These are phyloP conservation scores for Andrena hattorfiana DNA, from an alignment of 2,888 invertebrate species.

Conservation along the genomic window DNA sequence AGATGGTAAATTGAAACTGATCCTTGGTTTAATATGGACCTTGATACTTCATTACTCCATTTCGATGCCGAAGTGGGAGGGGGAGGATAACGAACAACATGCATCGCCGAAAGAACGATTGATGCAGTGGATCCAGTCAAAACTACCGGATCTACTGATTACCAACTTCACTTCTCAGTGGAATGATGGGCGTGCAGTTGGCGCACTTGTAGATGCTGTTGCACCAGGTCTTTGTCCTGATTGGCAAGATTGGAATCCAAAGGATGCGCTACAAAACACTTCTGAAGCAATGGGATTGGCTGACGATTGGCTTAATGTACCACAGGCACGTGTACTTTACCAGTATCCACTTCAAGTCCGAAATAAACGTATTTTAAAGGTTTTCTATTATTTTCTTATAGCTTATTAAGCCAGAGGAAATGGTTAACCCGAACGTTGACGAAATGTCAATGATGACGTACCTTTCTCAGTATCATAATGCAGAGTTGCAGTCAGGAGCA, in stretches of 20 bases:
- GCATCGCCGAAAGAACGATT: constrained; percentile 92
- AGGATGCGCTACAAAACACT: constrained; percentile 93
- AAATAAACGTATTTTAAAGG: too few relatives aligned
- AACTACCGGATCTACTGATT: constrained; percentile 93
- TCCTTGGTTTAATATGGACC: constrained; percentile 97
- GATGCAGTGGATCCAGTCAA: constrained; percentile 95
- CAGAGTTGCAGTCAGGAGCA: constrained; percentile 93
- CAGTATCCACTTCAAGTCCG: neutral
- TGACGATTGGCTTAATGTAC: constrained; percentile 95
- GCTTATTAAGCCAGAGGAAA: constrained; percentile 95
- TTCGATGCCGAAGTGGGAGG: constrained; percentile 96
- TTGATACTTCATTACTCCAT: constrained; percentile 97
- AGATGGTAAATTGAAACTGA: constrained; percentile 95
- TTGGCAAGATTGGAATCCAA: constrained; percentile 94
- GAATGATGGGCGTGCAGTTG: constrained; percentile 95
- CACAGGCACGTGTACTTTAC: constrained; percentile 87
- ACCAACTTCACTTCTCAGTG: constrained; percentile 96
- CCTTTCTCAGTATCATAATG: constrained; percentile 95
- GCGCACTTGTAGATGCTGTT: constrained; percentile 94
- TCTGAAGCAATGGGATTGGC: constrained; percentile 96
- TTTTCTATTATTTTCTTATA: constrained; percentile 74
- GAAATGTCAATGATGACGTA: constrained; percentile 98
- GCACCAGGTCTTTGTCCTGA: constrained; percentile 96
- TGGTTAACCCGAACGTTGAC: constrained; percentile 96
- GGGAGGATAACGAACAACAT: constrained; percentile 89